Evolutionary conservation across 2,888 invertebrate species (phyloP), one percentile per base, ranked within the genome.

Genomic region (Nomada hirtipes): DNA sequence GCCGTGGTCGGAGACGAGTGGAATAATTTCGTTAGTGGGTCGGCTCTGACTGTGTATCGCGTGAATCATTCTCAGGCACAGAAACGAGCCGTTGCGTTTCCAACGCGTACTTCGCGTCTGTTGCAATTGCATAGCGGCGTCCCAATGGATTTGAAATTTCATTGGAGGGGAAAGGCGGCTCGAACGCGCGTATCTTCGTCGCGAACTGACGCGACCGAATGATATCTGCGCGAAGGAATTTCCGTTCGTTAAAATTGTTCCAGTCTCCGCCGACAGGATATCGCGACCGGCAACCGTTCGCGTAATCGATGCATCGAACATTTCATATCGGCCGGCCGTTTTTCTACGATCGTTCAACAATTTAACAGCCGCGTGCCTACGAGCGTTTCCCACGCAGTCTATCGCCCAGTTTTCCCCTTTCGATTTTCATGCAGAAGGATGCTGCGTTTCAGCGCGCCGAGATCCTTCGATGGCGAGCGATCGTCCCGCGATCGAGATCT

Each of bases 171-270:
- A 20, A 36, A 1, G 36, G 47, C 13, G 42, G 0, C 4, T 18
- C 36, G 15, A 10, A 29, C 15, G 11, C 60, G 3, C 9, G 23
- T 15, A 20, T 60, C 68, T 42, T 23, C 64, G 44, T 3, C 29
- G 64, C 2, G 11, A 7, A 50, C 53, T 7, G 47, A 74, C 26
- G 42, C 63, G 55, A 23, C 11, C 10, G 60, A 79, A 61, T 63
- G 76, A 65, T 52, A 73, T 29, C 3, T 36, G 15, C 26, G 53
- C 64, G 77, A 77, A 78, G 68, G 83, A 83, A 83, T 83, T 83
- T 77, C 77, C 65, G 72, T 77, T 82, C 77, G 23, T 77, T 77
- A 82, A 55, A 57, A 74, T 13, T 64, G 82, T 77, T 74, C 82
- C 74, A 82, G 64, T 82, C 74, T 59, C 53, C 70, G 67, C 20